Evolutionary conservation across 2,888 invertebrate genomes (phyloP), one percentile per base, ranked within the genome.

Genomic region (Chesias legatella): DNA sequence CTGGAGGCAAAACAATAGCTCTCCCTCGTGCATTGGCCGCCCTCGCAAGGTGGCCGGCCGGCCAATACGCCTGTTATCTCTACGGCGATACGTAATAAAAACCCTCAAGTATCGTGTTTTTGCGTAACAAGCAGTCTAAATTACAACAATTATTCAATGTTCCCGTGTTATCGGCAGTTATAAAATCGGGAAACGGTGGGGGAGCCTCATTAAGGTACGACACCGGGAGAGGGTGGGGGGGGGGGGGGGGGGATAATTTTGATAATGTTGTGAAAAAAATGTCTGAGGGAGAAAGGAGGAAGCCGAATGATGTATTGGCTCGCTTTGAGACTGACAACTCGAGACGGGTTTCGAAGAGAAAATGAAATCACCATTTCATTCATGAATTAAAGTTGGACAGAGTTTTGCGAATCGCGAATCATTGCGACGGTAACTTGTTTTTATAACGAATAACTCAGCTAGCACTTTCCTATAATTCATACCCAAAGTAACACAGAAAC

Each of bases 121-220:
- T 75, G 71, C 69, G 67, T 78, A 82, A 82, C 82, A 82, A 81
- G 80, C 76, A 66, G 69, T 58, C 73, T 78, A 79, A 84, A 85
- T 84, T 79, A 81, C 78, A 77, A 82, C 86, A 86, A 84, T 86
- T 85, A 86, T 83, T 86, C 85, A 82, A 85, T 84, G 84, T 75
- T 65, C 67, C 73, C 63, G 66, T 72, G 80, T 73, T 85, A 85
- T 86, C 83, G 83, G 83, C 79, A 79, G 81, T 75, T 79, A 77
- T 79, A 76, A 79, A 79, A 81, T 80, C 67, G 68, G 70, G 72
- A 69, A 72, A 70, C 67, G 60, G 61, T 59, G 70, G 70, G 63
- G 43, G 59, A 49, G 47, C 48, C 79, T 82, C 81, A 78, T 83
- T 79, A 83, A 75, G 73, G 76, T 75, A 67, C 63, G 65, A 42